phyloP scores from a whole-genome alignment of 2,888 invertebrate species.

The Campopleginae sp. region DNA sequence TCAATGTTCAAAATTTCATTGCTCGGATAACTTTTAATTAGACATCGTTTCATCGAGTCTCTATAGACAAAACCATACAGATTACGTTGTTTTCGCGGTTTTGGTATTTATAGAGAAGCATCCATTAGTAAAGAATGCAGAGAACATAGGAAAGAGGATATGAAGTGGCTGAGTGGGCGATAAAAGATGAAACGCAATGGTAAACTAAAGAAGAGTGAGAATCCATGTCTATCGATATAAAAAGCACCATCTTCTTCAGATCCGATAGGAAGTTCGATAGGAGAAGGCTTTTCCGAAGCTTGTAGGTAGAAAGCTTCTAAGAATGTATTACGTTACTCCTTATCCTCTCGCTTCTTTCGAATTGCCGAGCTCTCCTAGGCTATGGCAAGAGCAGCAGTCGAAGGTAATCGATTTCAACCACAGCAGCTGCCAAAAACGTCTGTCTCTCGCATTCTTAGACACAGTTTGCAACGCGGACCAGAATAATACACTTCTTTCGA shows the following conservation, averaged over 20 bases:
- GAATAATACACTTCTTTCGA: constrained; percentile 55
- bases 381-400: constrained; percentile 46
- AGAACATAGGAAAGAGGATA: constrained; percentile 1
- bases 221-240: constrained; percentile 48
- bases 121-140: constrained; percentile 2
- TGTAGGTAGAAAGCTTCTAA: constrained; percentile 62
- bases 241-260: constrained; percentile 24
- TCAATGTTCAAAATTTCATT: background rate
- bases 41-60: background rate
- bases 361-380: constrained; percentile 17
- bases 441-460: constrained; percentile 41
- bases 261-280: constrained; percentile 4
- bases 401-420: constrained; percentile 65
- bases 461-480: background rate
- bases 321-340: constrained; percentile 62
- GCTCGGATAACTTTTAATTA: background rate
- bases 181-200: constrained; percentile 41
- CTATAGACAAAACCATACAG: background rate
- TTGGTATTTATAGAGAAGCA: background rate
- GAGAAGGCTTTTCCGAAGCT: constrained; percentile 38
- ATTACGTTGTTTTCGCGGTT: background rate
- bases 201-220: constrained; percentile 52
- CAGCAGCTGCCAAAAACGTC: constrained; percentile 61
- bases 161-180: constrained; percentile 2
- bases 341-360: constrained; percentile 40